phyloP scores from a whole-genome alignment of 2,113 vertebrate species.

The Hemicordylus capensis region DNA sequence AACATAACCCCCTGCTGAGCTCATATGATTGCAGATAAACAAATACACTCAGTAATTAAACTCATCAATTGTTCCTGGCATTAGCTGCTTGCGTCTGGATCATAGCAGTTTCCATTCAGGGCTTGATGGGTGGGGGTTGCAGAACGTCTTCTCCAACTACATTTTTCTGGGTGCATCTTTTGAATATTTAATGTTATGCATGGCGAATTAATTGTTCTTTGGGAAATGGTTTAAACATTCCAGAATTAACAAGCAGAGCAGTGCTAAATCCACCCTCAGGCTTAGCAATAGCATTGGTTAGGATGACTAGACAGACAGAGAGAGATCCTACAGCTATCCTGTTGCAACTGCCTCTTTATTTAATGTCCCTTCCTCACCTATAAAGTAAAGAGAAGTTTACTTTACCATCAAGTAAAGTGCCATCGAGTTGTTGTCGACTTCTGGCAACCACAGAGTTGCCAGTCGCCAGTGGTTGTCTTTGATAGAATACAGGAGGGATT shows the following conservation, averaged over 20 bases:
- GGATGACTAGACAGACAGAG: neutral
- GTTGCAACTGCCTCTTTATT: neutral
- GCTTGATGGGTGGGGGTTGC: neutral
- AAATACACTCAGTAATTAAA: conserved; percentile 20
- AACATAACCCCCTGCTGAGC: neutral
- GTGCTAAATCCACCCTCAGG: neutral
- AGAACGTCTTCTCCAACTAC: neutral
- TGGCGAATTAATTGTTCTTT: neutral
- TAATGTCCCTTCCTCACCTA: neutral
- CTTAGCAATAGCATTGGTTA: neutral
- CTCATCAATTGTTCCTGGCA: conserved; percentile 8
- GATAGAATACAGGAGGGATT: too few relatives aligned
- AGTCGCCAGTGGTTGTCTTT: too few relatives aligned
- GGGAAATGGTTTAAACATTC: neutral
- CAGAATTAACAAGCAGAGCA: neutral
- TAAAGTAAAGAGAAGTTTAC: too few relatives aligned
- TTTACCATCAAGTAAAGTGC: too few relatives aligned
- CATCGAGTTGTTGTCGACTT: too few relatives aligned
- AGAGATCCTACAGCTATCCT: neutral
- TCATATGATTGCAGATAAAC: neutral
- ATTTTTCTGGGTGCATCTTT: neutral
- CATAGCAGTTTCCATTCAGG: neutral
- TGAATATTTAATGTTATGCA: neutral
- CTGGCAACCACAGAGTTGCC: too few relatives aligned
- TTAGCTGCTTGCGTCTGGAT: neutral